Conservation (phyloP, 2,797 vertebrate species). For the Aphelocoma californica region DNA sequence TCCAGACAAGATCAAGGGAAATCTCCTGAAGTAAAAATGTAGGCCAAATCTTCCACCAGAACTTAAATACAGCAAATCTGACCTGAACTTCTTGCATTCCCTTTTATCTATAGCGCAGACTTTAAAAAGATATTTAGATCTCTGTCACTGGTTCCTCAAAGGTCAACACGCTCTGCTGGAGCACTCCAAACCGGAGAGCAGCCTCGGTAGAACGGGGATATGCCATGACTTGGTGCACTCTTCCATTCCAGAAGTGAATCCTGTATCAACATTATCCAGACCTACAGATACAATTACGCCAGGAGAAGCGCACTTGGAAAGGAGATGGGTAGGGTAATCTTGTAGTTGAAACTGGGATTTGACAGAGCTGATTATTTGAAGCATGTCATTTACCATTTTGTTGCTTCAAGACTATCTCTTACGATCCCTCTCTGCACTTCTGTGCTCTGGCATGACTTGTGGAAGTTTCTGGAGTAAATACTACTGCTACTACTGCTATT, state of each 20-base stretch:
- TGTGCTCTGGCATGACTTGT: background rate
- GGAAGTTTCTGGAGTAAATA: background rate
- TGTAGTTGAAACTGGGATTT: background rate
- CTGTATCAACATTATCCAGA: background rate
- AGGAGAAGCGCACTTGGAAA: background rate
- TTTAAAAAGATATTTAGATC: background rate
- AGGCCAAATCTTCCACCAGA: background rate
- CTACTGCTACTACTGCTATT: background rate
- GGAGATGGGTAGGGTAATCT: background rate
- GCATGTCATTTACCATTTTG: background rate
- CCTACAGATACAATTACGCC: background rate
- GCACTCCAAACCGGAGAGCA: background rate
- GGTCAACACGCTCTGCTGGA: rapidly evolving
- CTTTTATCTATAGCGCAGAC: background rate
- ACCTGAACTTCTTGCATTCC: background rate
- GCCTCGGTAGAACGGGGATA: background rate
- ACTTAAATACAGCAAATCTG: background rate
- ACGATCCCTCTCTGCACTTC: background rate
- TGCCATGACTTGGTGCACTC: background rate
- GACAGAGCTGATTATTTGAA: background rate
- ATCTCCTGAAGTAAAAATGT: background rate
- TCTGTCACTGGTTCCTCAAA: background rate
- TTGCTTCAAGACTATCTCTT: background rate
- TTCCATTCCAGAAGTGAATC: background rate
- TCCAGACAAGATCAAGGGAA: background rate